These are phyloP conservation scores for Hyposmocoma kahamanoa DNA, from an alignment of 1,140 invertebrate genomes.

Conservation along the genomic window DNA sequence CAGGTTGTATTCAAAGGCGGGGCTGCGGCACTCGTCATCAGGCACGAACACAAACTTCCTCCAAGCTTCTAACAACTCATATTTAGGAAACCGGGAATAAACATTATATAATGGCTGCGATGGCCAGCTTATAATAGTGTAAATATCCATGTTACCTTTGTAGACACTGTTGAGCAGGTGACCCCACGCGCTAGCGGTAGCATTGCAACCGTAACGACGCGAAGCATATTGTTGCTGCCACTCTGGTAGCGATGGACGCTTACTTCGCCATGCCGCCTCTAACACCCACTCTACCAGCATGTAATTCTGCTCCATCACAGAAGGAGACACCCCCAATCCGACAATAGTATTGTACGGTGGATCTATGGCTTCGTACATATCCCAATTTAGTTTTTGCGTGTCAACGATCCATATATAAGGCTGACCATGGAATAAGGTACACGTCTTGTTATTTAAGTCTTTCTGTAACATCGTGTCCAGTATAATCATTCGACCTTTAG, in stretches of 20 bases:
- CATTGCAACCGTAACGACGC: slow-evolving; percentile 82
- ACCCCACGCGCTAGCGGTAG: slow-evolving; percentile 78
- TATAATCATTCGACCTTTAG: slow-evolving; percentile 85
- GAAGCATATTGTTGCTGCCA: slow-evolving; percentile 84
- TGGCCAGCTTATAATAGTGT: slow-evolving; percentile 81
- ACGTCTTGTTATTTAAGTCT: slow-evolving; percentile 82
- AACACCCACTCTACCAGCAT: slow-evolving; percentile 92
- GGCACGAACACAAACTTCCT: slow-evolving; percentile 73
- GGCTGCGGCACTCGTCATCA: slow-evolving; percentile 32
- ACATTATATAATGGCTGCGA: slow-evolving; percentile 77
- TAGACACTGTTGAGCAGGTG: slow-evolving; percentile 78
- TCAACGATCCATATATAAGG: slow-evolving; percentile 97
- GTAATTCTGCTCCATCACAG: slow-evolving; percentile 96
- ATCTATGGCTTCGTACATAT: slow-evolving; percentile 78
- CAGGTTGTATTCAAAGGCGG: slow-evolving; percentile 83
- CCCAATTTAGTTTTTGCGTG: slow-evolving; percentile 80
- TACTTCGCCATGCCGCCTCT: slow-evolving; percentile 83
- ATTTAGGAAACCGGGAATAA: slow-evolving; percentile 84
- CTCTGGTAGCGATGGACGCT: slow-evolving; percentile 77
- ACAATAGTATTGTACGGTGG: slow-evolving; percentile 85
- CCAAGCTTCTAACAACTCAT: slow-evolving; percentile 77
- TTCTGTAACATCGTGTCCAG: slow-evolving; percentile 92
- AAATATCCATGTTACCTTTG: slow-evolving; percentile 76
- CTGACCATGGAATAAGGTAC: slow-evolving; percentile 91
- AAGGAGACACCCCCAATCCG: slow-evolving; percentile 88